These are phyloP conservation scores for Prenolepis imparis DNA, from an alignment of 2,888 invertebrate genomes.

Conservation along the genomic window DNA sequence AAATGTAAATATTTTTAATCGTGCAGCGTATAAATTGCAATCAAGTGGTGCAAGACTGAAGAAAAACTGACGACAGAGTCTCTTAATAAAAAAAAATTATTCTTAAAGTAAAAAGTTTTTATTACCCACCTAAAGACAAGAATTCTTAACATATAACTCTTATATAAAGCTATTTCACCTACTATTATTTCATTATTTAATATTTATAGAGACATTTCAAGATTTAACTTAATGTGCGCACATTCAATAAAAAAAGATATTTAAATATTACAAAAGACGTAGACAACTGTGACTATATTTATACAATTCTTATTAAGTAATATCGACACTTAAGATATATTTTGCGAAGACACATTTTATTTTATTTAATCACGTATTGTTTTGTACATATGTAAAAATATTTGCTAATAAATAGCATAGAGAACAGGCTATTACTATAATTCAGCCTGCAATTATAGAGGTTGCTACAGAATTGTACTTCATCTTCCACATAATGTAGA, in stretches of 20 bases:
- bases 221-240: neutral
- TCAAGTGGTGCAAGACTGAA: conserved; percentile 74
- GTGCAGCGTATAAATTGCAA: conserved; percentile 69
- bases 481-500: conserved; percentile 67
- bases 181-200: neutral
- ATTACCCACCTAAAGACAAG: conserved; percentile 60
- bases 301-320: neutral
- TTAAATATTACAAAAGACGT: neutral
- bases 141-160: neutral
- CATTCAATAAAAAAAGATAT: neutral
- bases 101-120: conserved; percentile 67
- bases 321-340: conserved; percentile 21
- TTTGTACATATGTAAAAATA: conserved; percentile 86
- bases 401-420: conserved; percentile 77
- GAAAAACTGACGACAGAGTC: conserved; percentile 66
- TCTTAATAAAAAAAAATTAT: conserved; percentile 71
- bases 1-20: conserved; percentile 70
- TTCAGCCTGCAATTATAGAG: conserved; percentile 67
- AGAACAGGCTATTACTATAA: conserved; percentile 72
- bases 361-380: conserved; percentile 81
- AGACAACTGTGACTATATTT: neutral
- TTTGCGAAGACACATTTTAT: conserved; percentile 78
- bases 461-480: conserved; percentile 69
- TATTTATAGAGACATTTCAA: neutral
- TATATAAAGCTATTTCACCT: neutral